Evolutionary conservation across 2,797 vertebrate species (phyloP).

Genomic region (Cirrhinus mrigala): DNA sequence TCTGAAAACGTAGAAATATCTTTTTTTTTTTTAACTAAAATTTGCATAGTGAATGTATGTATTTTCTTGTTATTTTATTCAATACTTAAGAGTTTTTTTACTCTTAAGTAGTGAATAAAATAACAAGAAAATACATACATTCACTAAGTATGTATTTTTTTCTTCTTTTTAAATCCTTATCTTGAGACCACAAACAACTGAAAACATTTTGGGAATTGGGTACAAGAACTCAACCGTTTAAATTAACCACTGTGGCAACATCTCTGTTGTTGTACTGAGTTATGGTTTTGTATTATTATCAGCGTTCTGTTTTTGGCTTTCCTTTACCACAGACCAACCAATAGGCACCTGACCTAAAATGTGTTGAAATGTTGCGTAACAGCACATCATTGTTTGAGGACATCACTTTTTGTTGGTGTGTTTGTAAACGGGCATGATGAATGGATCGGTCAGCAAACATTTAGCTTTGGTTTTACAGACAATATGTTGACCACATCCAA

Average conservation of each 20-base stretch:
- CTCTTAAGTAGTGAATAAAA: too few relatives aligned
- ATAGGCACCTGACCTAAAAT: conserved; percentile 13
- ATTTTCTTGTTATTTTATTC: too few relatives aligned
- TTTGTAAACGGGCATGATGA: neutral
- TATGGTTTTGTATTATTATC: neutral
- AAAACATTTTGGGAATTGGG: neutral
- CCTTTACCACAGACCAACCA: neutral
- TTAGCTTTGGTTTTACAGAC: conserved; percentile 6
- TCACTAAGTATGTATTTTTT: too few relatives aligned
- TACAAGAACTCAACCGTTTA: neutral
- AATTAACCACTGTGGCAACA: neutral
- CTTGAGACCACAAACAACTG: neutral
- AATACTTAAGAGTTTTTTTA: too few relatives aligned
- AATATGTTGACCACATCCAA: neutral
- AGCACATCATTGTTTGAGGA: neutral
- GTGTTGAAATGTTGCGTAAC: conserved; percentile 13
- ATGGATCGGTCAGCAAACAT: neutral
- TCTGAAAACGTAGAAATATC: too few relatives aligned
- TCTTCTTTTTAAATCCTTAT: too few relatives aligned
- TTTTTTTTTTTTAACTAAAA: too few relatives aligned
- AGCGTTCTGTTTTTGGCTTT: neutral
- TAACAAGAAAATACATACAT: too few relatives aligned
- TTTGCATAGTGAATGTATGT: too few relatives aligned
- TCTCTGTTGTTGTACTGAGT: neutral
- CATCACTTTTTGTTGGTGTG: conserved; percentile 20